These are phyloP conservation scores for Acanthoscelides obtectus DNA, from an alignment of 2,888 invertebrate genomes.

Conservation along the genomic window DNA sequence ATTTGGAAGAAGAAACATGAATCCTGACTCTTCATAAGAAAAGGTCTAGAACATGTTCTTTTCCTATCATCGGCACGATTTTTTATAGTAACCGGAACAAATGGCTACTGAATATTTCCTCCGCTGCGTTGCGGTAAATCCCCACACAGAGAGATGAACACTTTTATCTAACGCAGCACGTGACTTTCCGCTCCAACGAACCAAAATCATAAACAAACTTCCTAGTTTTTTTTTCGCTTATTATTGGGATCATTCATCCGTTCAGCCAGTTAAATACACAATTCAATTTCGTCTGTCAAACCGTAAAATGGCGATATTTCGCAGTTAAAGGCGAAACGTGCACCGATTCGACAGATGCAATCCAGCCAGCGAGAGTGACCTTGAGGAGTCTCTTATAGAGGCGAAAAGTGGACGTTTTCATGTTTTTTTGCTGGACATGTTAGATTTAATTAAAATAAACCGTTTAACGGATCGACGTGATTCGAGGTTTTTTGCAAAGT, in stretches of 20 bases:
- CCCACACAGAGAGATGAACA: not conserved
- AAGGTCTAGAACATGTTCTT: not conserved
- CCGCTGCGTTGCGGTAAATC: no score
- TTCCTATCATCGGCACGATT: not conserved
- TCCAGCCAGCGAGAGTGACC: not conserved
- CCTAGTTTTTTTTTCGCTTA: not conserved
- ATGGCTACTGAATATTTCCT: not conserved
- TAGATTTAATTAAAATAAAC: no score
- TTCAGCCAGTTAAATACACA: not conserved
- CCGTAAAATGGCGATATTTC: not conserved
- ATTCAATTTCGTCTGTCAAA: not conserved
- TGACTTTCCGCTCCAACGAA: not conserved
- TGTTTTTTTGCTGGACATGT: not conserved
- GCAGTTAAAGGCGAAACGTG: no score
- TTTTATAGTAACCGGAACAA: not conserved
- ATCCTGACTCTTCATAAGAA: no score
- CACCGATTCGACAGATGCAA: not conserved
- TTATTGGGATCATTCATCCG: not conserved
- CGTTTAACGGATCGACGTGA: no score
- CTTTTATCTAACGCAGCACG: not conserved
- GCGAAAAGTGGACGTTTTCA: not conserved
- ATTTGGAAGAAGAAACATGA: no score
- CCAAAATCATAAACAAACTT: not conserved
- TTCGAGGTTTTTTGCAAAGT: no score
- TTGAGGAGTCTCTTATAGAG: not conserved